phyloP scores from a whole-genome alignment of 2,113 vertebrate species.

The Odobenus rosmarus region DNA sequence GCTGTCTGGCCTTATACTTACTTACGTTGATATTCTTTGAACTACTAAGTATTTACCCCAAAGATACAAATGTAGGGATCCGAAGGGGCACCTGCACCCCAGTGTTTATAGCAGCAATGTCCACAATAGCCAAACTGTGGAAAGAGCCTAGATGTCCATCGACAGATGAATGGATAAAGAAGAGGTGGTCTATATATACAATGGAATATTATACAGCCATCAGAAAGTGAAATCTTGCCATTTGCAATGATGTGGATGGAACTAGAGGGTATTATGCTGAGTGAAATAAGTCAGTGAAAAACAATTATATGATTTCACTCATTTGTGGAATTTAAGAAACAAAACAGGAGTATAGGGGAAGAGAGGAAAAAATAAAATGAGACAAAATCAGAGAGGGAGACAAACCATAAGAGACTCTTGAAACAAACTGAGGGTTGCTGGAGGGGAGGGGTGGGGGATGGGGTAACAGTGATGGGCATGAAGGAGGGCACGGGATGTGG shows the following conservation, averaged over 20 bases:
- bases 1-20: not conserved
- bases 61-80: not conserved
- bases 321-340: not conserved
- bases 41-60: not conserved
- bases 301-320: not conserved
- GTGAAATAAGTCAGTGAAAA: not conserved
- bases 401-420: too few relatives aligned
- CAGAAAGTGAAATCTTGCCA: not conserved
- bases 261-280: not conserved
- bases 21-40: not conserved
- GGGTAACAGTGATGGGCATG: too few relatives aligned
- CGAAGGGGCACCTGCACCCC: not conserved
- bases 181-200: not conserved
- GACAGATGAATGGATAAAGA: not conserved
- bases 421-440: too few relatives aligned
- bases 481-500: too few relatives aligned
- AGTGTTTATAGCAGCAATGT: not conserved
- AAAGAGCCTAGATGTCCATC: not conserved
- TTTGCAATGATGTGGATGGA: not conserved
- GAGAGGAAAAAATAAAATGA: too few relatives aligned
- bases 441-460: too few relatives aligned
- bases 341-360: too few relatives aligned
- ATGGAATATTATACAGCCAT: too few relatives aligned
- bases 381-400: too few relatives aligned
- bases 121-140: not conserved